Base-by-base conservation (phyloP, 2,113 vertebrate genomes). In the Perca fluviatilis region DNA sequence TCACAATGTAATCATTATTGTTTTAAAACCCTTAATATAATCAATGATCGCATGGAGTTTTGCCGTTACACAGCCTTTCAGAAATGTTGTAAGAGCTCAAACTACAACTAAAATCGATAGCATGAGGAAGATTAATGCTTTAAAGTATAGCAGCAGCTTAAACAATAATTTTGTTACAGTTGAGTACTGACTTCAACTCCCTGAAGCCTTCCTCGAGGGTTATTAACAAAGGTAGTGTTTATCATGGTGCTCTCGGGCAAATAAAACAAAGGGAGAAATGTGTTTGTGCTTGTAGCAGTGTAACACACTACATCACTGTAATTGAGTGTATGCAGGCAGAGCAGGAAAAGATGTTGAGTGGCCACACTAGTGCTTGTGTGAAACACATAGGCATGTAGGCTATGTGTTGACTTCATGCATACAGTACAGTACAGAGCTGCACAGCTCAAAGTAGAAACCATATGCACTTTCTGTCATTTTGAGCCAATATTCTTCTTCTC, bases 141-240 rank as follows among this genome's bases (percentile, higher is more conserved):
- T 10, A 30, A 58, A 82, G 77, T 43, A n/a, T 47, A 12, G 46
- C 74, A 56, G 77, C 51, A 58, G 75, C 77, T 91, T 87, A 81
- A 89, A 89, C 73, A 83, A 81, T 85, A 77, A 87, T 84, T 88
- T 70, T 80, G 79, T 88, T 87, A 74, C 67, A 72, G 80, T 72
- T 62, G 74, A 86, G 71, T 21, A 51, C 60, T 51, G 54, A 63
- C 74, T 85, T 77, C 77, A 81, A 85, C 78, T 81, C 53, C 83
- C 63, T 12, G 65, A 56, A 62, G 79, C 65, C 58, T 89, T 74
- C 64, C 77, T 68, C 63, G 18, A 51, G 46, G 70, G 77, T 80
- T 75, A 83, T 91, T 91, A 90, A 54, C 82, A 82, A 64, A 89
- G 83, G 73, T 72, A 40, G 40, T 70, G 86, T 93, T 92, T 87